phyloP scores from a whole-genome alignment of 92 coral and sea anemone species.

The Diadumene lineata region DNA sequence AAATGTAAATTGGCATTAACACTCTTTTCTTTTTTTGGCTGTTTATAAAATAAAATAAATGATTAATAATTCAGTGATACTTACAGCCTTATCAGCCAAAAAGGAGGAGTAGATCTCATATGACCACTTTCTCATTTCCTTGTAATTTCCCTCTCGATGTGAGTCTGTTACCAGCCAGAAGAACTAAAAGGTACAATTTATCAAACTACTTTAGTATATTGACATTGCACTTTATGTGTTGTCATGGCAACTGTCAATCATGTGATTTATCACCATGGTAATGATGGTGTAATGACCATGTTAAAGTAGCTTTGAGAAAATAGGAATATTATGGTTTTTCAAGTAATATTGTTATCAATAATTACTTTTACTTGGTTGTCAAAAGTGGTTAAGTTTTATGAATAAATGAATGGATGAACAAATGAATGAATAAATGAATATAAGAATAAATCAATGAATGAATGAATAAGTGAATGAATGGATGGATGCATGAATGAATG shows the following conservation, averaged over 20 bases:
- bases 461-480: too few relatives aligned
- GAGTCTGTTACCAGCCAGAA: conserved; percentile 99
- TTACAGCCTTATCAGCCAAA: conserved; percentile 92
- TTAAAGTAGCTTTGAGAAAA: neutral
- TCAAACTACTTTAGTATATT: too few relatives aligned
- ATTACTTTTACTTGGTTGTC: too few relatives aligned
- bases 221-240: neutral
- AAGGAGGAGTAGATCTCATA: conserved; percentile 98
- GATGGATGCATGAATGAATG: too few relatives aligned
- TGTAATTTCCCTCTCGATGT: conserved; percentile 87
- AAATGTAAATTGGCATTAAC: neutral
- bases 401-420: too few relatives aligned
- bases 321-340: too few relatives aligned
- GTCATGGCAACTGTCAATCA: neutral
- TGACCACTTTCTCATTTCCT: conserved; percentile 98
- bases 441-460: too few relatives aligned
- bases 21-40: too few relatives aligned
- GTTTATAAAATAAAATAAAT: too few relatives aligned
- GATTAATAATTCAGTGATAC: conserved; percentile 14
- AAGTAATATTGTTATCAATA: too few relatives aligned
- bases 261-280: neutral
- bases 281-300: neutral
- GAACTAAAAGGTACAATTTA: conserved; percentile 53
- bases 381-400: too few relatives aligned
- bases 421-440: too few relatives aligned